Conservation (phyloP, 2,888 invertebrate species). For the Drosophila vallismaia region DNA sequence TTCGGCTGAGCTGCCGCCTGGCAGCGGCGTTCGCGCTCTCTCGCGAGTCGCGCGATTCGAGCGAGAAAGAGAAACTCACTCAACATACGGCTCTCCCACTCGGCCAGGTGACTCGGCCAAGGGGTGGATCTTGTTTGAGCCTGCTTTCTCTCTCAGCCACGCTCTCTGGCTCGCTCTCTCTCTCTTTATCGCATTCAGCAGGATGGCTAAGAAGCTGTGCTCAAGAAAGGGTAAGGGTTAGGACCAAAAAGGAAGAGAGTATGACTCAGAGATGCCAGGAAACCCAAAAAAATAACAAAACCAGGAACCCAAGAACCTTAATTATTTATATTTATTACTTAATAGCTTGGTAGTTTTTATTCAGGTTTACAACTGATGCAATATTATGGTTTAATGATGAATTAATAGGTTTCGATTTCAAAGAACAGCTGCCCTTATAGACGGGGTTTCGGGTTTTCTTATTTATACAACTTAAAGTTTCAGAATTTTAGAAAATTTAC, state of each 20-base stretch:
- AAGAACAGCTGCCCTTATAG: slow-evolving; percentile 15
- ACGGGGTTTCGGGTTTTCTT: not conserved
- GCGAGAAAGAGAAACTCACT: not conserved
- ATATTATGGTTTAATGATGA: not conserved
- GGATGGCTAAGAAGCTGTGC: slow-evolving; percentile 19
- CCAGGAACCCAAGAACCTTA: not conserved
- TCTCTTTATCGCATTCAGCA: not conserved
- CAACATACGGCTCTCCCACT: slow-evolving; percentile 6
- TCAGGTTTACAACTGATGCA: slow-evolving; percentile 1
- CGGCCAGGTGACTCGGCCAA: slow-evolving; percentile 23
- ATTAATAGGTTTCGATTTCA: not conserved
- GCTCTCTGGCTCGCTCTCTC: not conserved
- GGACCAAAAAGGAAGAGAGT: slow-evolving; percentile 5
- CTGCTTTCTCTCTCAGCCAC: not conserved
- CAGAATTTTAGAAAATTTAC: no score
- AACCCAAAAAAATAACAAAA: not conserved
- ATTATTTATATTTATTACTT: slow-evolving; percentile 8
- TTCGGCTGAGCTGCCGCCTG: slow-evolving; percentile 49
- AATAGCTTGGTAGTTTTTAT: not conserved
- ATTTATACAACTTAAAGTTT: slow-evolving; percentile 9
- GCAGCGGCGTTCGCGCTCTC: not conserved
- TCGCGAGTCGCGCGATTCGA: not conserved
- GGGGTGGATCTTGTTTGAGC: slow-evolving; percentile 40
- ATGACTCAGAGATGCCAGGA: slow-evolving; percentile 27
- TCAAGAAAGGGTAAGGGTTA: slow-evolving; percentile 22